A percentile compares a stretch with the other conserved stretches of the same genome.
phyloP scores from a whole-genome alignment of 2,888 invertebrate genomes.

The Neocrepidodera transversa region DNA sequence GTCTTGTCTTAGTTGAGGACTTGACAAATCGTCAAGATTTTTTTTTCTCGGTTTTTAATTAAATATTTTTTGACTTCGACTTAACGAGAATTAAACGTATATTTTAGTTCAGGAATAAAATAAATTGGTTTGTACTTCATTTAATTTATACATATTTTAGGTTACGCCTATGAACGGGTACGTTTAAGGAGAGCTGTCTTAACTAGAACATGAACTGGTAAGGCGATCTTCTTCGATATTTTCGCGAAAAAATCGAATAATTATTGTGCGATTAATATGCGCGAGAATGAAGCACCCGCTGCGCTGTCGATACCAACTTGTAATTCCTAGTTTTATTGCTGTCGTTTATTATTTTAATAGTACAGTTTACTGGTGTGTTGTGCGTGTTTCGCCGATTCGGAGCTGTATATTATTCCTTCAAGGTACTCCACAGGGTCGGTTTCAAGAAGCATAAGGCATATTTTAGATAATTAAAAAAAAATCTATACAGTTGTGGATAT shows the following conservation, averaged over 20 bases:
- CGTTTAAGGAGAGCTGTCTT: constrained; percentile 31
- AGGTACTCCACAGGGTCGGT: constrained; percentile 11
- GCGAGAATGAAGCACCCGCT: constrained; percentile 53
- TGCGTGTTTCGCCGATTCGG: constrained; percentile 49
- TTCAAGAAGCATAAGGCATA: too few relatives aligned
- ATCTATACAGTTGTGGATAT: background rate
- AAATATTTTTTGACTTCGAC: constrained; percentile 25
- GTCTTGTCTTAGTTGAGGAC: constrained; percentile 30
- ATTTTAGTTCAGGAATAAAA: too few relatives aligned
- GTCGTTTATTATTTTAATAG: constrained; percentile 59
- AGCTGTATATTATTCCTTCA: constrained; percentile 41
- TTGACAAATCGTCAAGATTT: constrained; percentile 50
- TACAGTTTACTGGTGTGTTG: constrained; percentile 54
- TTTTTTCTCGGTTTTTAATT: constrained; percentile 29
- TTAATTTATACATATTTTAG: too few relatives aligned
- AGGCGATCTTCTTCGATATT: constrained; percentile 41
- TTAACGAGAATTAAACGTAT: too few relatives aligned
- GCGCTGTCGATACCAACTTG: constrained; percentile 56
- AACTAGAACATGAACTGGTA: constrained; percentile 44
- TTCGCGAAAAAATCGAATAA: constrained; percentile 50
- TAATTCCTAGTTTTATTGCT: constrained; percentile 57
- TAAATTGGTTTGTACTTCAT: too few relatives aligned
- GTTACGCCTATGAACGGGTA: too few relatives aligned
- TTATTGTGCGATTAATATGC: constrained; percentile 58
- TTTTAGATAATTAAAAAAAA: background rate